These are phyloP conservation scores for Melopsittacus undulatus DNA, from an alignment of 2,797 vertebrate genomes.

Conservation along the genomic window DNA sequence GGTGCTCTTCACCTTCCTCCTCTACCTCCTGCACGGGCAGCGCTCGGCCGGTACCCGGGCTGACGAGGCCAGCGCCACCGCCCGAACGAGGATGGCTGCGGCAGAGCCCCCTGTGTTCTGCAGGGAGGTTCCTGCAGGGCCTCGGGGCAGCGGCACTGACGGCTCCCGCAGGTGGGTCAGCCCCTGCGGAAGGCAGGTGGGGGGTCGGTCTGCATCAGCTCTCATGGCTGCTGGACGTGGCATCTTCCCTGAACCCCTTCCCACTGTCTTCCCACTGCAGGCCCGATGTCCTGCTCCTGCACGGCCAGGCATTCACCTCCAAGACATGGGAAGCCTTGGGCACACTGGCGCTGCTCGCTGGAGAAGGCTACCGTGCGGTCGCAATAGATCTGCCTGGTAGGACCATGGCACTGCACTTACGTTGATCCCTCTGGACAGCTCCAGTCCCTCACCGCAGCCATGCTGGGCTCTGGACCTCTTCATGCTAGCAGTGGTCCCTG, in stretches of 20 bases:
- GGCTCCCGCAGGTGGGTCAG: conserved; percentile 81
- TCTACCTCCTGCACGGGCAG: conserved; percentile 81
- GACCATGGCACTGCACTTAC: neutral
- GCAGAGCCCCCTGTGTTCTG: conserved; percentile 89
- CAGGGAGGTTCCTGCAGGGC: conserved; percentile 83
- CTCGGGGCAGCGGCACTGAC: conserved; percentile 72
- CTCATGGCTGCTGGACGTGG: fast-evolving
- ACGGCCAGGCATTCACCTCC: conserved; percentile 93
- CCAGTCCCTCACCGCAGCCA: neutral
- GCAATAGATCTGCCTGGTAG: conserved; percentile 97
- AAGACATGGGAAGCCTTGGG: conserved; percentile 93
- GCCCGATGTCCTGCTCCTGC: conserved; percentile 88
- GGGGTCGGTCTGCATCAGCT: fast-evolving
- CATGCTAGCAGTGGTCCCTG: neutral
- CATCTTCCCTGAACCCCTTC: neutral
- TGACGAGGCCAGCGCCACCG: conserved; percentile 78
- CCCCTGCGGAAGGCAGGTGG: neutral
- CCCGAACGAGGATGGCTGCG: conserved; percentile 80
- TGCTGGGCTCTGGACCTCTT: neutral
- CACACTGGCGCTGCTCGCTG: conserved; percentile 87
- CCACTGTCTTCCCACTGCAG: conserved; percentile 54
- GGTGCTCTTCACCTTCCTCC: conserved; percentile 82
- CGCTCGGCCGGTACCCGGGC: conserved; percentile 74
- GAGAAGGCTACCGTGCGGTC: conserved; percentile 86
- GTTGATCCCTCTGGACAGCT: neutral